Percentiles rank a stretch among this genome's conserved stretches.
phyloP scores from a whole-genome alignment of 2,113 vertebrate genomes.

The Agapornis roseicollis region DNA sequence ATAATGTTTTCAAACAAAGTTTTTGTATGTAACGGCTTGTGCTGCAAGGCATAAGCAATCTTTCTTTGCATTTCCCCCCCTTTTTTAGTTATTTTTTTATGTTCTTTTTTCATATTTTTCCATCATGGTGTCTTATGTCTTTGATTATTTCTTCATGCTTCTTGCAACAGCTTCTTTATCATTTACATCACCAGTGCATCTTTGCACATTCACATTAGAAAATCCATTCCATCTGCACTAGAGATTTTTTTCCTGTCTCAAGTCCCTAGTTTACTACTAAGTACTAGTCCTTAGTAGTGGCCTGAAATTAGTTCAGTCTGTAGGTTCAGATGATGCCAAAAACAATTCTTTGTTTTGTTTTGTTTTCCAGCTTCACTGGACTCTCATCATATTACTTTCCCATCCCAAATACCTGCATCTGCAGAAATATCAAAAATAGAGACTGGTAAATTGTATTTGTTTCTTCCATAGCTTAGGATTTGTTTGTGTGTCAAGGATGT shows the following conservation, averaged over 20 bases:
- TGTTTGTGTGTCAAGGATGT: neutral
- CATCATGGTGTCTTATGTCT: neutral
- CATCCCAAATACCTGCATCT: neutral
- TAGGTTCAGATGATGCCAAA: neutral
- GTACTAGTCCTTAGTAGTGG: neutral
- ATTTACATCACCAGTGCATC: neutral
- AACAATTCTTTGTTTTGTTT: neutral
- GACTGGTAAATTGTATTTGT: slow-evolving; percentile 3
- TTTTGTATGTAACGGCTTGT: neutral
- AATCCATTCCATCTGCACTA: neutral
- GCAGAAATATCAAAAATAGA: slow-evolving; percentile 34
- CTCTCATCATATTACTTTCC: neutral
- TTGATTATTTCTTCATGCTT: neutral
- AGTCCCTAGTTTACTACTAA: neutral
- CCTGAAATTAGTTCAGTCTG: neutral
- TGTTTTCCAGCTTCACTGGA: slow-evolving; percentile 26
- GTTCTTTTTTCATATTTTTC: neutral
- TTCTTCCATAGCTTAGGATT: neutral
- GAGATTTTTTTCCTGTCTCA: neutral
- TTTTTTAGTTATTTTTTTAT: neutral
- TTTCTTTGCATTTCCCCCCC: neutral
- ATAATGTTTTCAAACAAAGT: neutral
- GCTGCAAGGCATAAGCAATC: neutral
- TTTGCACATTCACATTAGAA: neutral
- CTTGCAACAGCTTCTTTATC: neutral